phyloP scores from a whole-genome alignment of 2,113 vertebrate genomes.

The Xiphophorus couchianus region DNA sequence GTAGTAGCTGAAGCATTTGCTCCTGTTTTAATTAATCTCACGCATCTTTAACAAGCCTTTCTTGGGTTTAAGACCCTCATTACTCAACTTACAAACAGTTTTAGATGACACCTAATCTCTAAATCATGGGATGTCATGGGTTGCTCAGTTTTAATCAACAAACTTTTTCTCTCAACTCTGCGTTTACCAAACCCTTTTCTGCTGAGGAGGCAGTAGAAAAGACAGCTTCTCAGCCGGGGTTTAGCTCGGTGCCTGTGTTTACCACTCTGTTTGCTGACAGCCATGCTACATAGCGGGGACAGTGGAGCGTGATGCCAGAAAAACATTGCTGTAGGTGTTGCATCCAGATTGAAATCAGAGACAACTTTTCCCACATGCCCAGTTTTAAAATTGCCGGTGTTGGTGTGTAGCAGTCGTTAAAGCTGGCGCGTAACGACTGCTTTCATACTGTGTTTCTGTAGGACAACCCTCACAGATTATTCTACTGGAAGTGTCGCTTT shows the following conservation, averaged over 20 bases:
- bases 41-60: constrained; percentile 22
- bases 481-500: background rate
- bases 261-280: constrained; percentile 15
- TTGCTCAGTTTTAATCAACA: constrained; percentile 23
- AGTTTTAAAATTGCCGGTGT: constrained; percentile 30
- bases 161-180: background rate
- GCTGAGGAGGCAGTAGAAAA: background rate
- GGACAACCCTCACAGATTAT: background rate
- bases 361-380: constrained; percentile 1
- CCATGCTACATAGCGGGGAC: constrained; percentile 22
- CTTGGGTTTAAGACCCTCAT: constrained; percentile 32
- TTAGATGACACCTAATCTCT: background rate
- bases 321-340: background rate
- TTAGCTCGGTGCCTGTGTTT: constrained; percentile 18
- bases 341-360: constrained; percentile 24
- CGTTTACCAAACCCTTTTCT: background rate
- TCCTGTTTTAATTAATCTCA: constrained; percentile 54
- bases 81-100: constrained; percentile 21
- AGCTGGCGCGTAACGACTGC: background rate
- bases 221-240: background rate
- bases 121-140: constrained; percentile 5
- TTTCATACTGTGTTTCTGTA: constrained; percentile 7
- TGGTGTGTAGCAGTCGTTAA: constrained; percentile 9
- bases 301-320: constrained; percentile 7
- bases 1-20: constrained; percentile 36